phyloP scores from a whole-genome alignment of 1,140 invertebrate genomes.

The Drosophila athabasca region DNA sequence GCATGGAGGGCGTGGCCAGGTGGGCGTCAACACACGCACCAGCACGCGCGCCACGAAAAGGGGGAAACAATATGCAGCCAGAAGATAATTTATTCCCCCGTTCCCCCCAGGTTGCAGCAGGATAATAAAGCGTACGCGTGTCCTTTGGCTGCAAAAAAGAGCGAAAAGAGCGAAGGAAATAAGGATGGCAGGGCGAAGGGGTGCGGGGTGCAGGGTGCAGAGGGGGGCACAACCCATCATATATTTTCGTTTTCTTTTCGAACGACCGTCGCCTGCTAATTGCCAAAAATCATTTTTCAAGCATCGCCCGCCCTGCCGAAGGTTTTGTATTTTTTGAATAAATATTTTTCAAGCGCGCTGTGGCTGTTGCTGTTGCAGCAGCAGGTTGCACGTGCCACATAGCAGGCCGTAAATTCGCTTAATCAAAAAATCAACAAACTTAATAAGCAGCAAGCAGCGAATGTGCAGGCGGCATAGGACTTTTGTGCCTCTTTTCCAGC shows the following conservation, averaged over 20 bases:
- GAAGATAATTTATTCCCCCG: slow-evolving; percentile 38
- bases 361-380: slow-evolving; percentile 10
- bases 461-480: not conserved
- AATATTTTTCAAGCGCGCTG: slow-evolving; percentile 27
- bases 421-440: slow-evolving; percentile 75
- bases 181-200: not conserved
- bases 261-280: slow-evolving; percentile 59
- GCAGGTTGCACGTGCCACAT: slow-evolving; percentile 34
- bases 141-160: slow-evolving; percentile 37
- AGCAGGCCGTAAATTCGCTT: slow-evolving; percentile 58
- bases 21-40: slow-evolving; percentile 71
- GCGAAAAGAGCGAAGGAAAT: slow-evolving; percentile 13
- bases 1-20: slow-evolving; percentile 35
- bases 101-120: slow-evolving; percentile 68
- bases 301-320: slow-evolving; percentile 32
- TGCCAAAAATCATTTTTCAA: slow-evolving; percentile 81
- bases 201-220: not conserved
- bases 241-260: slow-evolving; percentile 24
- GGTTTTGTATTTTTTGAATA: slow-evolving; percentile 31
- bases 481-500: not conserved
- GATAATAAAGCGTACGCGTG: slow-evolving; percentile 74
- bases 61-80: slow-evolving; percentile 53
- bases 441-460: slow-evolving; percentile 48
- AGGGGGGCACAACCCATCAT: not conserved
- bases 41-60: slow-evolving; percentile 55